Evolutionary conservation across 2,888 invertebrate species (phyloP).

Genomic region (Phytoseiulus persimilis): DNA sequence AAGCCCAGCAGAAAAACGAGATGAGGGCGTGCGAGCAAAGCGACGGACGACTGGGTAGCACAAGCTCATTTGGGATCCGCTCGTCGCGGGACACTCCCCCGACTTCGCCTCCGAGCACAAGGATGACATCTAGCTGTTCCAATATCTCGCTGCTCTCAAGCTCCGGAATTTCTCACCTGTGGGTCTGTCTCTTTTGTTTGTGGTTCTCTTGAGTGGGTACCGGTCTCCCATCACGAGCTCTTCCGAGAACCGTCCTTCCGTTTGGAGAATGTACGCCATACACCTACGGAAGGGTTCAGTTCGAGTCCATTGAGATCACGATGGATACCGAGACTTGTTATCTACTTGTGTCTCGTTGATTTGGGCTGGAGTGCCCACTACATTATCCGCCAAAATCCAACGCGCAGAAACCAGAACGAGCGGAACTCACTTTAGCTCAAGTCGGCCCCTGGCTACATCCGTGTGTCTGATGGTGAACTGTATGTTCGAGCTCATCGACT

Average conservation of each 20-base stretch:
- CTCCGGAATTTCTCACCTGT: not conserved
- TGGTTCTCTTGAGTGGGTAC: constrained; percentile 1
- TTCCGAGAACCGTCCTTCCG: constrained; percentile 14
- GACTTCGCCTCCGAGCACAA: too few species aligned
- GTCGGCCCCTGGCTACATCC: constrained; percentile 7
- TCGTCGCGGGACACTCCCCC: too few species aligned
- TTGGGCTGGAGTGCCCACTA: too few species aligned
- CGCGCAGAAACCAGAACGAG: too few species aligned
- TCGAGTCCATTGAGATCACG: too few species aligned
- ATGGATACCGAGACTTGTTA: too few species aligned
- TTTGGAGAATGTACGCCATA: constrained; percentile 26
- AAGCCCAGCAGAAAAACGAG: not conserved
- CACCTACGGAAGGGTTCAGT: not conserved
- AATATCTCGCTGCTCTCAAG: not conserved
- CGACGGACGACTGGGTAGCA: too few species aligned
- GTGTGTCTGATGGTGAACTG: constrained; percentile 28
- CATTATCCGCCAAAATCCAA: too few species aligned
- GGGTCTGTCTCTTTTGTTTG: not conserved
- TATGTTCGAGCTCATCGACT: constrained; percentile 33
- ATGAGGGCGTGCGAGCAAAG: not conserved
- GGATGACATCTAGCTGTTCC: too few species aligned
- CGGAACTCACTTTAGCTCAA: constrained; percentile 17
- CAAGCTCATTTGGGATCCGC: too few species aligned
- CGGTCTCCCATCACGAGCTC: constrained; percentile 36
- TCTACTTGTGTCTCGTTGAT: too few species aligned